These are phyloP conservation scores for Choristoneura rosaceana DNA, from an alignment of 2,888 invertebrate genomes.

Conservation along the genomic window DNA sequence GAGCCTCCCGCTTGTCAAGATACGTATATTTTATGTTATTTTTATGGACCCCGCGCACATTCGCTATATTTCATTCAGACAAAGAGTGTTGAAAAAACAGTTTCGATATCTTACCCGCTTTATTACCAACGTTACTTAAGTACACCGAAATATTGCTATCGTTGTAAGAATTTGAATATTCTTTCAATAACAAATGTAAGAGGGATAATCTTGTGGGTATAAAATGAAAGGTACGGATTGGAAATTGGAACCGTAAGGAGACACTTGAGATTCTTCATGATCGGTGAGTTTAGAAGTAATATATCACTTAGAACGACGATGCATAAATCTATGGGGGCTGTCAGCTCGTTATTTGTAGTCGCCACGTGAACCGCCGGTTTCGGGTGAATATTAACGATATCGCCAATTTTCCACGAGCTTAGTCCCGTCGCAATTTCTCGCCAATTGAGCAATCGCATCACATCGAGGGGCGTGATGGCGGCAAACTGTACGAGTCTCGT, in stretches of 20 bases:
- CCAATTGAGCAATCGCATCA: constrained; percentile 84
- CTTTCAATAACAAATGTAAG: constrained; percentile 29
- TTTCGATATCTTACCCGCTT: constrained; percentile 49
- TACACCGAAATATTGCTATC: constrained; percentile 14
- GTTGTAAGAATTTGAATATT: constrained; percentile 13
- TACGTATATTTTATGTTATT: constrained; percentile 61
- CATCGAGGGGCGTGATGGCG: constrained; percentile 64
- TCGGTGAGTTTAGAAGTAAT: constrained; percentile 62
- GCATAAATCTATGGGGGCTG: constrained; percentile 81
- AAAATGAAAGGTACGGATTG: constrained; percentile 46
- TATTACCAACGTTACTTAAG: constrained; percentile 20
- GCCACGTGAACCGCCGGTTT: constrained; percentile 82
- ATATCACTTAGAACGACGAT: constrained; percentile 83
- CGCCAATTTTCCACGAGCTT: constrained; percentile 85
- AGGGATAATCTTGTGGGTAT: constrained; percentile 15
- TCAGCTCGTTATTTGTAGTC: constrained; percentile 83
- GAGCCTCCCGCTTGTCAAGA: constrained; percentile 66
- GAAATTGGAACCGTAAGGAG: constrained; percentile 60
- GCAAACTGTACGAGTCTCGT: constrained; percentile 58
- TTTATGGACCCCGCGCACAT: constrained; percentile 59
- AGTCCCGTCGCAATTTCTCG: constrained; percentile 84
- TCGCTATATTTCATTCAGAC: constrained; percentile 60
- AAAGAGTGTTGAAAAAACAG: constrained; percentile 51
- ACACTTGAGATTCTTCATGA: constrained; percentile 72
- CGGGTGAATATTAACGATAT: constrained; percentile 86